Conservation (phyloP, 2,113 vertebrate genomes). For the Ornithorhynchus anatinus region DNA sequence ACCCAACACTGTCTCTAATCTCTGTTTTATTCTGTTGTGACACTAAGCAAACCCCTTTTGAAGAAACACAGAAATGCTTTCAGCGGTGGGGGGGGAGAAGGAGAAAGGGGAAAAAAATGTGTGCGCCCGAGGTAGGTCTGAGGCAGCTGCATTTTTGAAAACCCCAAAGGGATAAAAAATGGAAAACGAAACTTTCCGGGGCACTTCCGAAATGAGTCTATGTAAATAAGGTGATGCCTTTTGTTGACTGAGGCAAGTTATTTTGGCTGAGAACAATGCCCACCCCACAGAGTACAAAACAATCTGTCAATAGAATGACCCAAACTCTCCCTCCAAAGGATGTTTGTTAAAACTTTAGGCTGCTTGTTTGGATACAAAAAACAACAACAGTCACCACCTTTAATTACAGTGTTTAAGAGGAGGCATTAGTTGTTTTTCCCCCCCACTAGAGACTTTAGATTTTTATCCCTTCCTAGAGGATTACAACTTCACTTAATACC, state of each 20-base stretch:
- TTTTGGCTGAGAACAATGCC: slow-evolving; percentile 60
- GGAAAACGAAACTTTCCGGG: slow-evolving; percentile 24
- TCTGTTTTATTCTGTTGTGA: slow-evolving; percentile 64
- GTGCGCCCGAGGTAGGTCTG: slow-evolving; percentile 13
- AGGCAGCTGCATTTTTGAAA: slow-evolving; percentile 9
- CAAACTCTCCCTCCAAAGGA: slow-evolving; percentile 53
- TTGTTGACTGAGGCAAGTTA: slow-evolving; percentile 57
- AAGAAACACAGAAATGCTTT: slow-evolving; percentile 49
- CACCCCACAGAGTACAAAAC: slow-evolving; percentile 64
- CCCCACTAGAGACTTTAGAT: slow-evolving; percentile 21
- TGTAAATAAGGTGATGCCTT: slow-evolving; percentile 60
- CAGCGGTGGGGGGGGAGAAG: neutral
- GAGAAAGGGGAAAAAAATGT: slow-evolving; percentile 5
- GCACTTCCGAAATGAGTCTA: slow-evolving; percentile 55
- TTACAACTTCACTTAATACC: neutral
- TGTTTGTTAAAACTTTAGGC: slow-evolving; percentile 59
- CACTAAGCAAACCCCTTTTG: slow-evolving; percentile 40
- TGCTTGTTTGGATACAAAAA: slow-evolving; percentile 50
- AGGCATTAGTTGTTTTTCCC: neutral
- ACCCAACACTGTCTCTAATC: slow-evolving; percentile 38
- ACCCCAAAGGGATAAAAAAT: neutral
- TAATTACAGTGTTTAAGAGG: slow-evolving; percentile 16
- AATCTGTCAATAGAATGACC: slow-evolving; percentile 64
- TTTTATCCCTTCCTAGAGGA: no score
- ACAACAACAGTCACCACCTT: slow-evolving; percentile 26